Percentiles rank a stretch among this genome's conserved stretches.
Conservation (phyloP, 2,888 invertebrate genomes). For the Eulithis prunata region DNA sequence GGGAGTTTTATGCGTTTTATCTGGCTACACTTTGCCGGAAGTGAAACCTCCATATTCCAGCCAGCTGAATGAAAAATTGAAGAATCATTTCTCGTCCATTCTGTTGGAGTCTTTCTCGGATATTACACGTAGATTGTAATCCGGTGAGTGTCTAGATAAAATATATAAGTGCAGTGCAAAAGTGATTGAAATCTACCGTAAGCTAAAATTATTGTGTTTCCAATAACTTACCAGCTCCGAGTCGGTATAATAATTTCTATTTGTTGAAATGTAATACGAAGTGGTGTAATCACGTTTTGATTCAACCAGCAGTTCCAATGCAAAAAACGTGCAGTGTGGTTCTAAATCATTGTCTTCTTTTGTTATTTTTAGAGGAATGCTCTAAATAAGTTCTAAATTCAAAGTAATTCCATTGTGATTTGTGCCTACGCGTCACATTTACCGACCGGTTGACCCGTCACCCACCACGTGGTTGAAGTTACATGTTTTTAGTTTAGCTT, state of each 20-base stretch:
- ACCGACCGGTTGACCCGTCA: conserved; percentile 68
- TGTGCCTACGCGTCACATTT: conserved; percentile 82
- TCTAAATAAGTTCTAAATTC: conserved; percentile 48
- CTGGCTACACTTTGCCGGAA: conserved; percentile 69
- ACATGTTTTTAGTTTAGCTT: conserved; percentile 54
- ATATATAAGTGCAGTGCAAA: conserved; percentile 73
- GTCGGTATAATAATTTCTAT: not conserved
- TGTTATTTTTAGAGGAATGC: conserved; percentile 26
- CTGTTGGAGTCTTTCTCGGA: conserved; percentile 88
- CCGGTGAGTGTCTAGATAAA: conserved; percentile 80
- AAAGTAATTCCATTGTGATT: conserved; percentile 47
- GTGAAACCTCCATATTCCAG: conserved; percentile 68
- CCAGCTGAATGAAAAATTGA: conserved; percentile 63
- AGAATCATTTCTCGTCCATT: conserved; percentile 86
- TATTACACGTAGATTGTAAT: conserved; percentile 83
- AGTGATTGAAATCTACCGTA: conserved; percentile 59
- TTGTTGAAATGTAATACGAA: conserved; percentile 7
- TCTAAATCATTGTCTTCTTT: conserved; percentile 30
- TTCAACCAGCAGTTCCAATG: conserved; percentile 5
- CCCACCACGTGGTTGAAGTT: conserved; percentile 80
- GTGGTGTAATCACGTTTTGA: conserved; percentile 33
- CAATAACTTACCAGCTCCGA: not conserved
- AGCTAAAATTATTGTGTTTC: conserved; percentile 44
- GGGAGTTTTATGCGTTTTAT: conserved; percentile 28
- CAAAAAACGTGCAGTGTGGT: conserved; percentile 39